These are phyloP conservation scores for Erethizon dorsatum DNA, from an alignment of 2,797 vertebrate species.

Conservation along the genomic window DNA sequence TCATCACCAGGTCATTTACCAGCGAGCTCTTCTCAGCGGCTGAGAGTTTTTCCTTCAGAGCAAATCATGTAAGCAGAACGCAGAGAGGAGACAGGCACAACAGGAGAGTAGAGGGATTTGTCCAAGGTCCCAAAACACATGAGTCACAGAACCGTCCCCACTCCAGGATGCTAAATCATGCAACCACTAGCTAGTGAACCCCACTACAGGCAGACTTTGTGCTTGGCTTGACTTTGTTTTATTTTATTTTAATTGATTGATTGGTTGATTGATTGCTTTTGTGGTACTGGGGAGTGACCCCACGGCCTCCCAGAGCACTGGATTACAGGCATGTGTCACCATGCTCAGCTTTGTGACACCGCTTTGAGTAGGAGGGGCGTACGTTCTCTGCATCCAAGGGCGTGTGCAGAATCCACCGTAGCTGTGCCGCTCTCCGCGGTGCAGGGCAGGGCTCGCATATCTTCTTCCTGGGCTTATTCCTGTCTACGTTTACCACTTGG, in stretches of 20 bases:
- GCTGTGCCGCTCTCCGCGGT: not conserved
- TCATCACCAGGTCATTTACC: not conserved
- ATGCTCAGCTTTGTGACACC: no score
- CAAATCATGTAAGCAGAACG: not conserved
- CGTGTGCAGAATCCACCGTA: not conserved
- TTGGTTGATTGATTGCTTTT: no score
- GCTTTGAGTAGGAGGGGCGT: no score
- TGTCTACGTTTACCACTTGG: rapidly evolving
- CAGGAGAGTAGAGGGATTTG: not conserved
- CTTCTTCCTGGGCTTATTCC: not conserved
- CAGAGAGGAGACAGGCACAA: not conserved
- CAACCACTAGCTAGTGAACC: not conserved
- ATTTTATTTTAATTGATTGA: no score
- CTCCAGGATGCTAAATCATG: not conserved
- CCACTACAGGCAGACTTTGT: rapidly evolving
- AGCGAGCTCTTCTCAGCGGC: not conserved
- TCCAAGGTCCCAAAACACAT: not conserved
- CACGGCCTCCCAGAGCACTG: no score
- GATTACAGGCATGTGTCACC: no score
- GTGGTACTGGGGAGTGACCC: no score
- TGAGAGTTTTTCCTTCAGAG: not conserved
- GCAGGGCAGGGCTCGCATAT: no score
- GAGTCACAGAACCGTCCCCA: no score
- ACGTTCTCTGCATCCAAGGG: rapidly evolving
- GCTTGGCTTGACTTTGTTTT: not conserved